Evolutionary conservation across 2,797 vertebrate species (phyloP).

Genomic region (Sebastes goodei): DNA sequence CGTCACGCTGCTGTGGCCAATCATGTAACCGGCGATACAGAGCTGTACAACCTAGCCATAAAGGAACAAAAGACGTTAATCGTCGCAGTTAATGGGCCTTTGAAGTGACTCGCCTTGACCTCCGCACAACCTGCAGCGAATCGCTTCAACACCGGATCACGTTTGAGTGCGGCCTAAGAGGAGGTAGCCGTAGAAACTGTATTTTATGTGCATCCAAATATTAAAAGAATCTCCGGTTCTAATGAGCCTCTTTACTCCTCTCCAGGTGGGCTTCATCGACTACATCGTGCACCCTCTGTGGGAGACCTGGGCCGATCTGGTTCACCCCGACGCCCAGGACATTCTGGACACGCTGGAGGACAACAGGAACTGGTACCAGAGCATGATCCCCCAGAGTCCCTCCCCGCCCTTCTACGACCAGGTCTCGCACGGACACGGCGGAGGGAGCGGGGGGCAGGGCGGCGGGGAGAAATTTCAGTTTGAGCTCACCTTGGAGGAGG

Average conservation of each 20-base stretch:
- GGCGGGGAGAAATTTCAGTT: conserved; percentile 96
- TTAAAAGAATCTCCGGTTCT: background rate
- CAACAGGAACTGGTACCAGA: conserved; percentile 99
- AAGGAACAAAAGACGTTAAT: too few species aligned
- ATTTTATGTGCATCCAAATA: background rate
- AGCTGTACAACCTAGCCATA: too few species aligned
- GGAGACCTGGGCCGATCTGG: conserved; percentile 99
- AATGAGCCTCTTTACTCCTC: background rate
- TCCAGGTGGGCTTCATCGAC: conserved; percentile 97
- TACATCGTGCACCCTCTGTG: conserved; percentile 97
- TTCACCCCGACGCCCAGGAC: conserved; percentile 97
- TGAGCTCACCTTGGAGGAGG: conserved; percentile 96
- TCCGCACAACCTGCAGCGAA: too few species aligned
- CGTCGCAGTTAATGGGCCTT: too few species aligned
- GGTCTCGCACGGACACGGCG: conserved; percentile 87
- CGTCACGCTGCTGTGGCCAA: too few species aligned
- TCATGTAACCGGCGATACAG: too few species aligned
- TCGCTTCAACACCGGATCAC: too few species aligned
- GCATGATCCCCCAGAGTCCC: conserved; percentile 98
- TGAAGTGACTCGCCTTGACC: too few species aligned
- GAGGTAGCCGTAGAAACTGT: too few species aligned
- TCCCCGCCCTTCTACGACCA: conserved; percentile 94
- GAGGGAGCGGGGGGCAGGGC: conserved; percentile 73
- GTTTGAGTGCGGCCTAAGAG: too few species aligned
- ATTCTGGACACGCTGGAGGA: conserved; percentile 98